These are phyloP conservation scores for Meteorus sp. DNA, from an alignment of 1,140 invertebrate genomes.

Conservation along the genomic window DNA sequence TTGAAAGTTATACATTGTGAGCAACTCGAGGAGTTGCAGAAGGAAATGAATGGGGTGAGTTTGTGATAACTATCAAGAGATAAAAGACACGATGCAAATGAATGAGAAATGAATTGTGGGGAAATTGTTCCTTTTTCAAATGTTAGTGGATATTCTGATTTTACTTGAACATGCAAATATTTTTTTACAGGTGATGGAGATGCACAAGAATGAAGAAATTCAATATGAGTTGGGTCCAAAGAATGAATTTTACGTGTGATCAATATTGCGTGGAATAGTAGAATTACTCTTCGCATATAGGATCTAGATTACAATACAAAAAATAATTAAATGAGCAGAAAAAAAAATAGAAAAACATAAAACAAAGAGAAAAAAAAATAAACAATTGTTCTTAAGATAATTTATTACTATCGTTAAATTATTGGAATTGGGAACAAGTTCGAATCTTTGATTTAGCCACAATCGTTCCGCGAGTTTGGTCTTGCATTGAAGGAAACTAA, in stretches of 20 bases:
- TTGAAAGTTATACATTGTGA: constrained; percentile 90
- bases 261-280: constrained; percentile 17
- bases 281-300: constrained; percentile 25
- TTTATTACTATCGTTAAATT: constrained; percentile 45
- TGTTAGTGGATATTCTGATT: too few species aligned
- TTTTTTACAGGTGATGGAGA: constrained; percentile 81
- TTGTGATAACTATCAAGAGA: constrained; percentile 9
- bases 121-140: too few species aligned
- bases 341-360: constrained; percentile 25
- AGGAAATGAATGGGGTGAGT: constrained; percentile 88
- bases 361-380: constrained; percentile 14
- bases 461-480: constrained; percentile 21
- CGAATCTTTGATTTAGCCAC: constrained; percentile 26
- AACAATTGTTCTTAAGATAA: constrained; percentile 39
- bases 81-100: too few species aligned
- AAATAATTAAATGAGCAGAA: constrained; percentile 18
- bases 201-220: constrained; percentile 93
- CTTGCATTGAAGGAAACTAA: constrained; percentile 19
- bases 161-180: constrained; percentile 5
- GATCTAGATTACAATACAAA: constrained; percentile 14
- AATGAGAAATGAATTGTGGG: too few species aligned
- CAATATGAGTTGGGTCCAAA: constrained; percentile 90
- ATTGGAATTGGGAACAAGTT: constrained; percentile 59
- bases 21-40: constrained; percentile 86
- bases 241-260: constrained; percentile 79